Percentiles rank a stretch among this genome's conserved stretches.
phyloP scores from a whole-genome alignment of 2,888 invertebrate genomes.

The Coelopa pilipes region DNA sequence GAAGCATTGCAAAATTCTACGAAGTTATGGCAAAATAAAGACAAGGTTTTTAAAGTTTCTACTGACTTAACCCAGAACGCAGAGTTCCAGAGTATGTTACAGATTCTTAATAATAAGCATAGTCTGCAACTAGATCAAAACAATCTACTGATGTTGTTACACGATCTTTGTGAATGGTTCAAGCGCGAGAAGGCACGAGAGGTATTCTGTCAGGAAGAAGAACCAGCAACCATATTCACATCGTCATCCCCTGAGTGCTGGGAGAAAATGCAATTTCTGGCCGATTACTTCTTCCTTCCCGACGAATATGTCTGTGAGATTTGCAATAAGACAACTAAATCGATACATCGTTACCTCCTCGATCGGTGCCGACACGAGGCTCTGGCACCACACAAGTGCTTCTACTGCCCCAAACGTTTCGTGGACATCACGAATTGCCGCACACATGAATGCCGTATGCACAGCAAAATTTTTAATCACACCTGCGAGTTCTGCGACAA shows the following conservation, averaged over 20 bases:
- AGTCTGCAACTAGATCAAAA: constrained; percentile 14
- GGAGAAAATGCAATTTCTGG: constrained; percentile 21
- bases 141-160: constrained; percentile 15
- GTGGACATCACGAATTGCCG: constrained; percentile 22
- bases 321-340: constrained; percentile 10
- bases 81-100: constrained; percentile 1
- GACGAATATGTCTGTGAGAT: background rate
- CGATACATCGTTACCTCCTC: background rate
- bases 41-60: constrained; percentile 11
- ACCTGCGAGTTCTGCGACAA: background rate
- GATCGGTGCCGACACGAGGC: constrained; percentile 1
- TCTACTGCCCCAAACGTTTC: constrained; percentile 20
- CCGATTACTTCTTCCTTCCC: constrained; percentile 14
- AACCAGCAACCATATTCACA: background rate
- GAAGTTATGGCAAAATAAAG: background rate
- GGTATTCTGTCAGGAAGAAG: background rate
- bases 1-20: background rate
- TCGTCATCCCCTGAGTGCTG: constrained; percentile 2
- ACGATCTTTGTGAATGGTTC: constrained; percentile 25
- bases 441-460: constrained; percentile 24
- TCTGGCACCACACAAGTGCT: constrained; percentile 8
- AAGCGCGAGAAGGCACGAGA: constrained; percentile 19
- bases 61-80: background rate
- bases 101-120: constrained; percentile 1
- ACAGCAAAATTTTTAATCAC: constrained; percentile 20